Conservation (phyloP, 2,797 vertebrate species). For the Danio aesculapii region DNA sequence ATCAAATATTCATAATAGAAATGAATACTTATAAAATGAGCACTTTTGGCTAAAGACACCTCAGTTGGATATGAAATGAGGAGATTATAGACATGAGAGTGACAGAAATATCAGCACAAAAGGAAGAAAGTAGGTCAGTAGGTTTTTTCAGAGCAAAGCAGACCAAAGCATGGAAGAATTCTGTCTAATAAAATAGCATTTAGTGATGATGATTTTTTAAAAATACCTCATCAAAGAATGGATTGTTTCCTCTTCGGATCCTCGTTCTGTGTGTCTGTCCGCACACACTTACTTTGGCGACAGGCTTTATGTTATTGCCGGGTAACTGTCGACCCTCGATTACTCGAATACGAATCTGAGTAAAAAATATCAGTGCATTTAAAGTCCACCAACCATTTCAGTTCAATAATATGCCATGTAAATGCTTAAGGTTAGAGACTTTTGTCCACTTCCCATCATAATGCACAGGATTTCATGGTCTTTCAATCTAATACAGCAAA, state of each 20-base stretch:
- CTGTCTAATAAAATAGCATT: background rate
- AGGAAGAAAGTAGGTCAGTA: conserved; percentile 39
- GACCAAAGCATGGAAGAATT: conserved; percentile 9
- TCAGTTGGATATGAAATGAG: conserved; percentile 30
- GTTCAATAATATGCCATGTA: too few species aligned
- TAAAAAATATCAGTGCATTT: conserved; percentile 38
- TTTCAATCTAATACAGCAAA: too few species aligned
- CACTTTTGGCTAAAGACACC: conserved; percentile 20
- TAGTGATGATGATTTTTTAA: background rate
- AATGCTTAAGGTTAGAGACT: too few species aligned
- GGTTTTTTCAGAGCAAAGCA: background rate
- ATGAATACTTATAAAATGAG: background rate
- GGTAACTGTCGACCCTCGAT: conserved; percentile 90
- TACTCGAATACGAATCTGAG: conserved; percentile 89
- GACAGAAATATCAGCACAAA: conserved; percentile 28
- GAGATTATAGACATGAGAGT: conserved; percentile 32
- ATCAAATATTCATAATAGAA: conserved; percentile 2
- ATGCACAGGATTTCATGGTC: too few species aligned
- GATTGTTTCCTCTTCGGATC: conserved; percentile 93
- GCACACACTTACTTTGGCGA: conserved; percentile 90
- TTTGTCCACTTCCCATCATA: too few species aligned
- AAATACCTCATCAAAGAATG: conserved; percentile 90
- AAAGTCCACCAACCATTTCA: background rate
- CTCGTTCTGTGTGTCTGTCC: conserved; percentile 93
- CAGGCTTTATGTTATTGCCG: conserved; percentile 95